Conservation (phyloP, 1,140 invertebrate species). For the Penaeus chinensis region DNA sequence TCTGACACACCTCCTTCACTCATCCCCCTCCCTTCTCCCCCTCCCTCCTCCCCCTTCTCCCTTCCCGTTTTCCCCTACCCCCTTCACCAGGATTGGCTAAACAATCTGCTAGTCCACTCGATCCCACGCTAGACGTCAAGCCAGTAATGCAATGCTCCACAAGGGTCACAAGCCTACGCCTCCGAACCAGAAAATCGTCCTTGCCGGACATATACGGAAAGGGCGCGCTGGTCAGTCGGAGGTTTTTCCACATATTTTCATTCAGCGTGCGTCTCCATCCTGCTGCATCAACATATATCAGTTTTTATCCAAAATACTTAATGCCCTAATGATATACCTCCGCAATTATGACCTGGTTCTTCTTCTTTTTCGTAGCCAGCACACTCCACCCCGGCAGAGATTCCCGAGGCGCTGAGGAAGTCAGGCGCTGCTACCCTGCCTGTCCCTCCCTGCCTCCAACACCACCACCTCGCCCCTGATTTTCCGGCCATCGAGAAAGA, state of each 20-base stretch:
- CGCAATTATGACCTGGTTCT: constrained; percentile 48
- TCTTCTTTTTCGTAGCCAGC: constrained; percentile 27
- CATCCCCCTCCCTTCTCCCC: not conserved
- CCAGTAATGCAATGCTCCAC: no score
- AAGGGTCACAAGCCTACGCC: no score
- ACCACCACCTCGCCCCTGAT: no score
- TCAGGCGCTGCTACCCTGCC: not conserved
- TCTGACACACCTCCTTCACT: constrained; percentile 10
- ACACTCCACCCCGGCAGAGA: constrained; percentile 25
- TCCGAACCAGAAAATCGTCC: no score
- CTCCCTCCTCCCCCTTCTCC: not conserved
- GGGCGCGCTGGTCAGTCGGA: not conserved
- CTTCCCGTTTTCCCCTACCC: not conserved
- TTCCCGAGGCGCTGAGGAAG: not conserved
- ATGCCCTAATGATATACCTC: constrained; percentile 44
- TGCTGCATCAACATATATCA: constrained; percentile 15
- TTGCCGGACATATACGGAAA: not conserved
- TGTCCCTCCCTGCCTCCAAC: no score
- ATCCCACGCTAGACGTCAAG: no score
- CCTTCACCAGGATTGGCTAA: not conserved
- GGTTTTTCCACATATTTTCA: not conserved
- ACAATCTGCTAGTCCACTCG: no score
- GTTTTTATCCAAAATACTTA: constrained; percentile 37
- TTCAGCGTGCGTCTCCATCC: not conserved
- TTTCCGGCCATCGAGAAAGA: no score